These are phyloP conservation scores for Oreortyx pictus DNA, from an alignment of 2,797 vertebrate genomes.

Conservation along the genomic window DNA sequence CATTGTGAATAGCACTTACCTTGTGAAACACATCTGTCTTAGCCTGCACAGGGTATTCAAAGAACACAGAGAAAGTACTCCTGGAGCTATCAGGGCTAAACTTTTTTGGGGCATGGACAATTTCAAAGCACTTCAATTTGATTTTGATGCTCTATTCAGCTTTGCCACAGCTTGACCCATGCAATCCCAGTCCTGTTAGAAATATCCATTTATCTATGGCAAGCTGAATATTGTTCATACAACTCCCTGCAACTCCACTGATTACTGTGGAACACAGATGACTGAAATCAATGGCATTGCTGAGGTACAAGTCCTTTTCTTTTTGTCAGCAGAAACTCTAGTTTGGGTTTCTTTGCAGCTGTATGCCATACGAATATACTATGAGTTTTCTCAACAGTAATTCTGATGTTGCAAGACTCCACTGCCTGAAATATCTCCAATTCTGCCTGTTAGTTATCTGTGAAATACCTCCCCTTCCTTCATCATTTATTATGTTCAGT, in stretches of 20 bases:
- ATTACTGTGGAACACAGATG: conserved; percentile 89
- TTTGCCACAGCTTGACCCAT: conserved; percentile 87
- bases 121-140: conserved; percentile 88
- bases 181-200: conserved; percentile 85
- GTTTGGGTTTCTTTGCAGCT: conserved; percentile 85
- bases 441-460: not conserved
- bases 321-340: conserved; percentile 83
- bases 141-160: conserved; percentile 87
- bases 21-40: conserved; percentile 90
- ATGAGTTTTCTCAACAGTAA: conserved; percentile 86
- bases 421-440: not conserved
- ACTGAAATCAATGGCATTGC: conserved; percentile 87
- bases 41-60: conserved; percentile 88
- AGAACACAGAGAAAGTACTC: conserved; percentile 86
- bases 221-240: conserved; percentile 90
- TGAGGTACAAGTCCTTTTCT: conserved; percentile 83
- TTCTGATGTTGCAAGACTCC: not conserved
- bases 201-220: conserved; percentile 87
- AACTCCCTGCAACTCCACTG: conserved; percentile 91
- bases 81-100: conserved; percentile 90
- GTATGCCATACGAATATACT: conserved; percentile 90
- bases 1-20: conserved; percentile 86
- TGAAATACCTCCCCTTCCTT: not conserved
- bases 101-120: conserved; percentile 84
- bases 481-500: not conserved